A percentile compares a stretch with the other conserved stretches of the same genome.
These are phyloP conservation scores for Andrena haemorrhoa DNA, from an alignment of 2,888 invertebrate species.

Conservation along the genomic window DNA sequence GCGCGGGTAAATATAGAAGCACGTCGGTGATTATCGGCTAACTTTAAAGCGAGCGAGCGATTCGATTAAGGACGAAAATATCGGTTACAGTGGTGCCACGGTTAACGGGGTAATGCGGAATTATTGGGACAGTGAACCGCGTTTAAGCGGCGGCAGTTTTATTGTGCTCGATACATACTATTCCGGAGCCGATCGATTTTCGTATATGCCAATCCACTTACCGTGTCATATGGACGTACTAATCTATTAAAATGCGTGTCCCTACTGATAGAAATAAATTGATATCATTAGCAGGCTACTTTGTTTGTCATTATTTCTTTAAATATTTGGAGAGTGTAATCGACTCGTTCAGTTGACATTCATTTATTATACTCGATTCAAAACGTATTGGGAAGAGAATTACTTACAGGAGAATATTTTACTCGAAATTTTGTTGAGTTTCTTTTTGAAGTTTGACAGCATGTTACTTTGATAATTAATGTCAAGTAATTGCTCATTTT, in stretches of 20 bases:
- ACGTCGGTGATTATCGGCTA: not conserved
- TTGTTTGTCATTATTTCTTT: not conserved
- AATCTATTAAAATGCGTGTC: conserved; percentile 9
- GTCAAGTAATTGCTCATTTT: too few relatives aligned
- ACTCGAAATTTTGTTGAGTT: too few relatives aligned
- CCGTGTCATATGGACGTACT: conserved; percentile 4
- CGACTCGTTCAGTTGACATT: not conserved
- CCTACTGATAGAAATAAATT: not conserved
- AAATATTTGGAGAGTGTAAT: not conserved
- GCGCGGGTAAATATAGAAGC: not conserved
- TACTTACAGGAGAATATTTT: too few relatives aligned
- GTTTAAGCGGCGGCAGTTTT: conserved; percentile 36
- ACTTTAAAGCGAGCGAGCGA: not conserved
- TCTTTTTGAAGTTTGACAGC: too few relatives aligned
- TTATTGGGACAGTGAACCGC: conserved; percentile 59
- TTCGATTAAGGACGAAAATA: not conserved
- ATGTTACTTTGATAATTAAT: too few relatives aligned
- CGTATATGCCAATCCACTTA: conserved; percentile 24
- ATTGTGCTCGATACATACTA: conserved; percentile 34
- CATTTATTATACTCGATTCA: not conserved
- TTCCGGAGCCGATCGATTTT: conserved; percentile 62
- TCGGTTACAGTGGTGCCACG: not conserved
- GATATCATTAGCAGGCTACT: not conserved
- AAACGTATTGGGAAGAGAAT: too few relatives aligned
- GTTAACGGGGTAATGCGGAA: conserved; percentile 29